Evolutionary conservation across 2,113 vertebrate species (phyloP), one percentile per base, ranked within the genome.

Genomic region (Campylorhamphus procurvoides): DNA sequence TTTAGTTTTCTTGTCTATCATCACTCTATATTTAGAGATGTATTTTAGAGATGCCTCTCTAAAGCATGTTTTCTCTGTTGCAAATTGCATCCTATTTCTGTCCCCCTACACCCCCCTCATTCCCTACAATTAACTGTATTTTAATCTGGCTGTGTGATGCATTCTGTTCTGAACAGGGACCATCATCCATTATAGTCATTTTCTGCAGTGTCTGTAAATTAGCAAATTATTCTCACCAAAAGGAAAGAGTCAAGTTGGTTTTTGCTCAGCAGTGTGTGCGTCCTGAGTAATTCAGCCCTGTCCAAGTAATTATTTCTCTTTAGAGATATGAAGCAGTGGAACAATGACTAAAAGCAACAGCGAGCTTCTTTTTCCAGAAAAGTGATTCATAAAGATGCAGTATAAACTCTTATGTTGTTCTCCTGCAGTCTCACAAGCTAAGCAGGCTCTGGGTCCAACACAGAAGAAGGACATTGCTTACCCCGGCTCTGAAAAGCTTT

Each of bases 161-260:
- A 88, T 87, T 97, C 89, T 85, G 53, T 83, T 96, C 94, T 4
- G 35, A 96, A 72, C 81, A 88, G 92, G 76, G 84, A 82, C 63
- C 50, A 69, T 94, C 42, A 33, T 90, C 93, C 94, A 96, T 96
- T 96, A 79, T 5, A 96, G 86, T 84, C 52, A 97, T 96, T 97
- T 96, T 96, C 84, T 95, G 78, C 93, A 94, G 46, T 84, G 78
- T 92, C 93, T 94, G 87, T 94, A 94, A 96, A 97, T 97, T 94
- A 93, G 95, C 83, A 94, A 94, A 96, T 96, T 93, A 93, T 96
- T 95, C 85, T 93, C 73, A 76, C 94, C 56, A 80, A 90, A 93
- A 89, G 63, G 52, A 89, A 75, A 82, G 52, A 94, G 64, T 93
- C 88, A 92, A 92, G 79, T 80, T 0, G 1, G 12, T 24, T 96